phyloP scores from a whole-genome alignment of 2,113 vertebrate species.

The Bufo bufo region DNA sequence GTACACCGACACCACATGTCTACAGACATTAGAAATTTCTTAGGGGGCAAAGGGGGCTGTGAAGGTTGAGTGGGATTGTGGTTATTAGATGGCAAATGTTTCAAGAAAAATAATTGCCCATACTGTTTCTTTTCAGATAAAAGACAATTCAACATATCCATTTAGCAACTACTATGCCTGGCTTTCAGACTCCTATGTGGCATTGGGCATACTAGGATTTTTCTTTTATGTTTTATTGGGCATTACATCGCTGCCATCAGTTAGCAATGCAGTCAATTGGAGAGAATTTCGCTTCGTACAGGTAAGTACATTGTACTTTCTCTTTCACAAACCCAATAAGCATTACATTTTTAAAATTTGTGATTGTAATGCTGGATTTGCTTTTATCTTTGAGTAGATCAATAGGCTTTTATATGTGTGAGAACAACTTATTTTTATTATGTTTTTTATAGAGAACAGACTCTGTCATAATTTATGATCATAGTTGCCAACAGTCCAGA shows the following conservation, averaged over 20 bases:
- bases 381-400: neutral
- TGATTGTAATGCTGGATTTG: neutral
- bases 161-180: slow-evolving; percentile 76
- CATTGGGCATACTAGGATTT: slow-evolving; percentile 89
- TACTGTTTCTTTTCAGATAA: slow-evolving; percentile 67
- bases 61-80: neutral
- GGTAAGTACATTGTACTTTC: slow-evolving; percentile 68
- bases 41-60: no score
- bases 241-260: slow-evolving; percentile 94
- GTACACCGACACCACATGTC: no score
- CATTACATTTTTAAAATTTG: neutral
- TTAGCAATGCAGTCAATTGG: slow-evolving; percentile 95
- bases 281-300: slow-evolving; percentile 94
- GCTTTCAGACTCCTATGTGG: slow-evolving; percentile 80
- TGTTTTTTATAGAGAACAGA: neutral
- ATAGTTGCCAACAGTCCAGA: no score
- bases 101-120: neutral
- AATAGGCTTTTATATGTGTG: no score
- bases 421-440: no score
- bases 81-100: neutral
- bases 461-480: no score
- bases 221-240: slow-evolving; percentile 87
- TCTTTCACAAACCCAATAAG: neutral
- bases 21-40: no score
- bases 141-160: slow-evolving; percentile 73